These are phyloP conservation scores for Sminthurinus aureus DNA, from an alignment of 2,888 invertebrate genomes.

Conservation along the genomic window DNA sequence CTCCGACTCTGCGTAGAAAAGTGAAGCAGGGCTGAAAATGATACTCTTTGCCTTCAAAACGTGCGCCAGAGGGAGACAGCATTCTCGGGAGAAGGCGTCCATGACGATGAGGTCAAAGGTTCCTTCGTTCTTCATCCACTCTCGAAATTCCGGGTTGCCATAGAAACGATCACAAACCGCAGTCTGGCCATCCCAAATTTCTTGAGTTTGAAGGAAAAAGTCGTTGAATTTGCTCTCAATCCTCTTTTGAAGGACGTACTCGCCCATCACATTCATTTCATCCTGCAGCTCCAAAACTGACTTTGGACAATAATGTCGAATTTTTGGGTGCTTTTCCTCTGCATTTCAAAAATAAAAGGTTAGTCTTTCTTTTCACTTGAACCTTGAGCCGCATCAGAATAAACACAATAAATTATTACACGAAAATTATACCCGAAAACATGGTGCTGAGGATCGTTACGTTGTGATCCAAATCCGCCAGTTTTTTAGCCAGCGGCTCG, in stretches of 20 bases:
- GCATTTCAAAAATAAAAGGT: too few species aligned
- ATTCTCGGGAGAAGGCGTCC: background rate
- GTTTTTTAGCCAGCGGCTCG: constrained; percentile 3
- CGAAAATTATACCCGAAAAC: too few species aligned
- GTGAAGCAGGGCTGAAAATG: background rate
- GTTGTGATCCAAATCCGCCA: constrained; percentile 10
- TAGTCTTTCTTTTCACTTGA: too few species aligned
- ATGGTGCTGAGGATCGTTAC: constrained; percentile 2
- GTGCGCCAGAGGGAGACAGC: background rate
- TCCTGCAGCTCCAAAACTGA: background rate
- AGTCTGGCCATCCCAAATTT: background rate
- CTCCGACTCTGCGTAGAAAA: background rate
- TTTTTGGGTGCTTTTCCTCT: background rate
- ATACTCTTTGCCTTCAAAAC: constrained; percentile 13
- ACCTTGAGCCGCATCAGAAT: too few species aligned
- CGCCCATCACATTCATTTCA: background rate
- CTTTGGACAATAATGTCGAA: constrained; percentile 10
- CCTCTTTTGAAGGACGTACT: background rate
- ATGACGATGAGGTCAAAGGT: constrained; percentile 18
- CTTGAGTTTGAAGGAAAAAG: background rate
- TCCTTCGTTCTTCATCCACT: background rate
- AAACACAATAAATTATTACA: too few species aligned
- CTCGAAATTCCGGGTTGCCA: background rate
- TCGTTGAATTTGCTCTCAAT: constrained; percentile 14
- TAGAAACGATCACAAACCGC: background rate